These are phyloP conservation scores for Hyles vespertilio DNA, from an alignment of 1,140 invertebrate species.

Conservation along the genomic window DNA sequence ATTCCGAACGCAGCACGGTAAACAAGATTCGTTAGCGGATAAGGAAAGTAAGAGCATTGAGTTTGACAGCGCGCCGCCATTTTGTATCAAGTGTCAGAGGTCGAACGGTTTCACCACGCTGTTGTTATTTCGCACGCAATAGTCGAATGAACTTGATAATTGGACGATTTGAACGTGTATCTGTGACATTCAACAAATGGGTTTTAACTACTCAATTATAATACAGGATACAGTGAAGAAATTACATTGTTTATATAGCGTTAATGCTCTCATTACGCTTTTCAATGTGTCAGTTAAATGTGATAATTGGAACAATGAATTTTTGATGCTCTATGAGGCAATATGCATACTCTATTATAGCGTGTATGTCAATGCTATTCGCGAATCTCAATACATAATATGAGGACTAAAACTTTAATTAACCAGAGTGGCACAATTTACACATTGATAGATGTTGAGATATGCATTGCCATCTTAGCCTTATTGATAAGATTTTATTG, in stretches of 20 bases:
- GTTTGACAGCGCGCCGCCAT: slow-evolving; percentile 55
- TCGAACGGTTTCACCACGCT: slow-evolving; percentile 48
- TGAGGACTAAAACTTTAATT: no score
- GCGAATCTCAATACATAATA: no score
- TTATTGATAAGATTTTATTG: no score
- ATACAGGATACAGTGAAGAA: not conserved
- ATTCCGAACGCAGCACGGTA: slow-evolving; percentile 20
- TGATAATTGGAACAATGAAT: not conserved
- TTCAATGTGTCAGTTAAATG: not conserved
- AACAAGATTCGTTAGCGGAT: slow-evolving; percentile 38
- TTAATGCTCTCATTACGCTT: not conserved
- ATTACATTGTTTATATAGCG: not conserved
- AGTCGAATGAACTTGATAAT: slow-evolving; percentile 25
- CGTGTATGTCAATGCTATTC: no score
- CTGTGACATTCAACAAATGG: slow-evolving; percentile 1
- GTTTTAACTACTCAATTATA: slow-evolving; percentile 4
- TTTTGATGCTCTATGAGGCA: no score
- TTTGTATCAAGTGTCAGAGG: slow-evolving; percentile 58
- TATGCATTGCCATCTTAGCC: no score
- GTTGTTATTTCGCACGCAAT: slow-evolving; percentile 46
- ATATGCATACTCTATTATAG: no score
- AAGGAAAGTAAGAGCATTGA: slow-evolving; percentile 48
- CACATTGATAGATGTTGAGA: no score
- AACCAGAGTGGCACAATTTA: no score
- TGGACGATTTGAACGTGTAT: not conserved